phyloP scores from a whole-genome alignment of 2,113 vertebrate species.

The Formicarius rufipectus region DNA sequence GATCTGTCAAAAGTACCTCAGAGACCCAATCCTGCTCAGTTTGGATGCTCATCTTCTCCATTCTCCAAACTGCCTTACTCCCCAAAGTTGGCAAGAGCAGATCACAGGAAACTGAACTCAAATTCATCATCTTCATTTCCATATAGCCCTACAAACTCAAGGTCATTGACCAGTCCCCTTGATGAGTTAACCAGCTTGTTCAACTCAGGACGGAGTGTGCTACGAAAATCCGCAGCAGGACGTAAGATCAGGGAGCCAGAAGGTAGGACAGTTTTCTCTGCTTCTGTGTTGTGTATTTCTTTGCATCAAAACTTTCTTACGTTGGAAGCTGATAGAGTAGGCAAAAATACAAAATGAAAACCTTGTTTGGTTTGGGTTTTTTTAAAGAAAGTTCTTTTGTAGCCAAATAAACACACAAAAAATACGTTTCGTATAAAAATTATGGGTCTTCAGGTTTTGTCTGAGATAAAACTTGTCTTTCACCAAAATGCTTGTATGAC shows the following conservation, averaged over 20 bases:
- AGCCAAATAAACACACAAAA: background rate
- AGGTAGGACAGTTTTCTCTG: conserved; percentile 63
- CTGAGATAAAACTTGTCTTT: background rate
- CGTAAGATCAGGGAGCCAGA: conserved; percentile 88
- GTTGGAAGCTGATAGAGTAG: background rate
- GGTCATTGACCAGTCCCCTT: conserved; percentile 89
- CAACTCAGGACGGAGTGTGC: conserved; percentile 88
- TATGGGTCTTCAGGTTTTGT: background rate
- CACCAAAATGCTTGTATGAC: background rate
- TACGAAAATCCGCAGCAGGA: conserved; percentile 88
- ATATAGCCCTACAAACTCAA: conserved; percentile 84
- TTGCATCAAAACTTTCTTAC: background rate
- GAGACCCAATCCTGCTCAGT: conserved; percentile 72
- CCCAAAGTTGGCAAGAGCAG: conserved; percentile 81
- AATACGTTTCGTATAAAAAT: background rate
- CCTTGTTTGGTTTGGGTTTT: background rate
- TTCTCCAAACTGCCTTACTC: conserved; percentile 75
- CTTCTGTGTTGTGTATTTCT: background rate
- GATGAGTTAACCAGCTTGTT: conserved; percentile 94
- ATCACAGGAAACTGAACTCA: conserved; percentile 80
- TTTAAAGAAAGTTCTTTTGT: background rate
- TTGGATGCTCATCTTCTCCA: conserved; percentile 72
- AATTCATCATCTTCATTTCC: conserved; percentile 81
- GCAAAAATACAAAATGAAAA: background rate
- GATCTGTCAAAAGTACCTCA: conserved; percentile 74